Conservation (phyloP, 2,113 vertebrate species). For the Setophaga kirtlandii region DNA sequence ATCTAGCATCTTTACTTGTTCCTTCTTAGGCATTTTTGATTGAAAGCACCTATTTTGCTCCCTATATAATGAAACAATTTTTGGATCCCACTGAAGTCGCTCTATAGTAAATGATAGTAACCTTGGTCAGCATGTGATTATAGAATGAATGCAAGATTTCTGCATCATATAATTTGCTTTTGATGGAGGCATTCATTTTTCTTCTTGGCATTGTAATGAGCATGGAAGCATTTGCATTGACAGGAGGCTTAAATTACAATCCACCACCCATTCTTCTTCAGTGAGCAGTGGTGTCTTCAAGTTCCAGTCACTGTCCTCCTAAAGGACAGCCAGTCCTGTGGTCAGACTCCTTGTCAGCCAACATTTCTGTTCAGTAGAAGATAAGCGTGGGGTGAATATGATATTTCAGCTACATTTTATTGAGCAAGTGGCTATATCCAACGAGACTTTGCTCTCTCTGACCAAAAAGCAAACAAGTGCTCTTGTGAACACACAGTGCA, state of each 20-base stretch:
- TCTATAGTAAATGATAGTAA: background rate
- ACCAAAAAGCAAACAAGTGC: background rate
- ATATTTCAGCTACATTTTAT: constrained; percentile 21
- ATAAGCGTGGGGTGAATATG: constrained; percentile 4
- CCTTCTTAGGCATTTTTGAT: constrained; percentile 30
- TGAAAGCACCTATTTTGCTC: constrained; percentile 35
- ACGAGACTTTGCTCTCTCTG: background rate
- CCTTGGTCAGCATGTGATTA: constrained; percentile 35
- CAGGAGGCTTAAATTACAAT: constrained; percentile 32
- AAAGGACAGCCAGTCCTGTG: constrained; percentile 15
- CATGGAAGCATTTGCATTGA: constrained; percentile 37
- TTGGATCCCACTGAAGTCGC: background rate
- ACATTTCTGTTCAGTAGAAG: constrained; percentile 13
- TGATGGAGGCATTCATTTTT: constrained; percentile 51
- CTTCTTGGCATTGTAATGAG: constrained; percentile 42
- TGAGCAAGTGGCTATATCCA: constrained; percentile 16
- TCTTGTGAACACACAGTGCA: background rate
- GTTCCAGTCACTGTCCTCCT: background rate
- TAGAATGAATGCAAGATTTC: constrained; percentile 39
- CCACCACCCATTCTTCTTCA: constrained; percentile 26
- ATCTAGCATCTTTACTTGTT: background rate
- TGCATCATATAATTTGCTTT: constrained; percentile 54
- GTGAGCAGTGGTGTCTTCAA: background rate
- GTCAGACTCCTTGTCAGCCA: constrained; percentile 49
- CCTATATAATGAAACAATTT: constrained; percentile 30